Base-by-base conservation (phyloP, 2,113 vertebrate species). In the Lanius collurio region DNA sequence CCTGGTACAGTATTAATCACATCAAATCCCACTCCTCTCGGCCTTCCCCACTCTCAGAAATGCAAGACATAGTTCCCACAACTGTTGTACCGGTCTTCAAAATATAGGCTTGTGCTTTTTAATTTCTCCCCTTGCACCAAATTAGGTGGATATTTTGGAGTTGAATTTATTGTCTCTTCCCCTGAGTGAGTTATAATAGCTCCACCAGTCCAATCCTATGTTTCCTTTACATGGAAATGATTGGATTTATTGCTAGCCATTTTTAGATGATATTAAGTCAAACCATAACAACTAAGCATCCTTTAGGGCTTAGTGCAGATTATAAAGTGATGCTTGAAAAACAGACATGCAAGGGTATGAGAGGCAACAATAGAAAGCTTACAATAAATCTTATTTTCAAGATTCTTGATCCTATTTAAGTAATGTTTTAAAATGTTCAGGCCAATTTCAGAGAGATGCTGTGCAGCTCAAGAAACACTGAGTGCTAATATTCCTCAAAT, bases 221-320 rank as follows among this genome's bases (percentile, higher is more conserved):
- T 46, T 95, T 93, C 71, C 87, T 96, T 93, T 89, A 87, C 88
- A 87, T 87, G 78, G 78, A 95, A 94, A 76, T 67, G 49, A 92
- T 4, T 91, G 69, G 90, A 96, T 97, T 97, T 96, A 93, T 91
- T 90, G 47, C 65, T 87, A 89, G 83, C 77, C 95, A 96, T 83
- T 96, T 96, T 89, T 89, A 89, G 74, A 95, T 73, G 44, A 92
- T 87, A 94, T 87, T 95, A 92, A 97, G 94, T 84, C 92, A 96
- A 94, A 89, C 86, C 59, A 55, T 76, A 97, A 95, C 71, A 94
- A 92, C 83, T 83, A 94, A 93, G 74, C 42, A 97, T 83, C 65
- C 80, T 93, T 87, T 65, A 94, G 83, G 93, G 86, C 50, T 90
- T 96, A 91, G 50, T 31, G 41, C 30, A 85, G 93, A 94, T 97